These are phyloP conservation scores for Blastobasis adustella DNA, from an alignment of 2,888 invertebrate genomes.

Conservation along the genomic window DNA sequence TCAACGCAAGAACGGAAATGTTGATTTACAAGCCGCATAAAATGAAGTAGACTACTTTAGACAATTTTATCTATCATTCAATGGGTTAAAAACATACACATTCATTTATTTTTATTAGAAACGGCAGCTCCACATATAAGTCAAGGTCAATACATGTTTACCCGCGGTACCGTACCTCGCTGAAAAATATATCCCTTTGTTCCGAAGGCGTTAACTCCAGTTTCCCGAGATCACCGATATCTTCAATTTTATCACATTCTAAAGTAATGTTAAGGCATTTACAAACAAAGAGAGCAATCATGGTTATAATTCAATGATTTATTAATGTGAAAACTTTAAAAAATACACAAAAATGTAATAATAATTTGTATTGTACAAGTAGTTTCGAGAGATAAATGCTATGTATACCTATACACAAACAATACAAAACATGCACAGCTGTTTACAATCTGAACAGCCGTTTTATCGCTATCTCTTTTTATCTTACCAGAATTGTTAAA, in stretches of 20 bases:
- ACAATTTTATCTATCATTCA: not conserved
- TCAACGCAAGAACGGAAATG: conserved; percentile 21
- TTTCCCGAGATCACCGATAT: conserved; percentile 70
- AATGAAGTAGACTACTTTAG: conserved; percentile 14
- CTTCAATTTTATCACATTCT: conserved; percentile 75
- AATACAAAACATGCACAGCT: conserved; percentile 11
- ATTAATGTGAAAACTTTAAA: conserved; percentile 39
- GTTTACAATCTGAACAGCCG: conserved; percentile 2
- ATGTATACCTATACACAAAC: conserved; percentile 29
- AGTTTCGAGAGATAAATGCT: conserved; percentile 36
- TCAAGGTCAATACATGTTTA: conserved; percentile 68
- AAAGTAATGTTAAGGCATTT: conserved; percentile 85
- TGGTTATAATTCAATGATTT: conserved; percentile 29
- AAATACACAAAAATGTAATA: conserved; percentile 47
- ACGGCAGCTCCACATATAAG: conserved; percentile 34
- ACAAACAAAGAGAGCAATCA: conserved; percentile 78
- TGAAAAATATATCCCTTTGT: conserved; percentile 79
- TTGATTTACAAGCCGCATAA: conserved; percentile 4
- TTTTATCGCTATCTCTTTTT: conserved; percentile 3
- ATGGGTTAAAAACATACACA: conserved; percentile 1
- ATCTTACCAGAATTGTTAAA: not conserved
- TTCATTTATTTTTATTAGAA: conserved; percentile 14
- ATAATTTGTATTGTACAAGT: conserved; percentile 19
- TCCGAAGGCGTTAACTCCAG: conserved; percentile 74
- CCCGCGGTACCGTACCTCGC: conserved; percentile 71